Percentiles rank a stretch among this genome's conserved stretches.
Evolutionary conservation across 2,797 vertebrate species (phyloP).

Genomic region (Chanos chanos): DNA sequence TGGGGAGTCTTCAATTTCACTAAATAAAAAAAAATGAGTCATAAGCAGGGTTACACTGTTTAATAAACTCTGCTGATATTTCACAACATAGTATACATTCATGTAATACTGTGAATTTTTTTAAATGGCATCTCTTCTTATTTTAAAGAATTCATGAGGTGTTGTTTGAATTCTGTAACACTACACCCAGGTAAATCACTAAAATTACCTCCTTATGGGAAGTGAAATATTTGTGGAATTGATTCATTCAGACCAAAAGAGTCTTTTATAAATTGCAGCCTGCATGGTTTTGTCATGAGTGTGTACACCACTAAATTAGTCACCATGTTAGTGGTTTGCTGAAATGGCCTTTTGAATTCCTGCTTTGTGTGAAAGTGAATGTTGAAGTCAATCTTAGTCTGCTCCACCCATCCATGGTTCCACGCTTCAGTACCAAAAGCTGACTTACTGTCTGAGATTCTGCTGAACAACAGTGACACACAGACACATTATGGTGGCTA

Average conservation of each 20-base stretch:
- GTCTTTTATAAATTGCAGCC: slow-evolving; percentile 47
- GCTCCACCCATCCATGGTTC: slow-evolving; percentile 17
- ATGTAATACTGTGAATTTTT: not conserved
- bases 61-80: not conserved
- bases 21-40: too few relatives aligned
- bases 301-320: slow-evolving; percentile 44
- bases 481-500: not conserved
- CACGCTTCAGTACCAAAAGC: slow-evolving; percentile 28
- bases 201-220: too few relatives aligned
- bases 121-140: too few relatives aligned
- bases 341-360: slow-evolving; percentile 11
- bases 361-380: slow-evolving; percentile 34
- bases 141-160: not conserved
- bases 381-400: slow-evolving; percentile 21
- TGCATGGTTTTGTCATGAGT: slow-evolving; percentile 44
- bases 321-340: slow-evolving; percentile 37
- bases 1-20: too few relatives aligned
- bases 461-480: slow-evolving; percentile 17
- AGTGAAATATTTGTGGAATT: too few relatives aligned
- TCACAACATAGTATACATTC: not conserved
- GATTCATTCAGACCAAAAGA: slow-evolving; percentile 26
- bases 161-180: slow-evolving; percentile 1
- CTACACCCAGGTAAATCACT: slow-evolving; percentile 7
- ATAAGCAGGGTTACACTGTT: not conserved
- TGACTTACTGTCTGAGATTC: slow-evolving; percentile 46